Conservation (phyloP, 2,113 vertebrate genomes). For the Cyprinodon variegatus region DNA sequence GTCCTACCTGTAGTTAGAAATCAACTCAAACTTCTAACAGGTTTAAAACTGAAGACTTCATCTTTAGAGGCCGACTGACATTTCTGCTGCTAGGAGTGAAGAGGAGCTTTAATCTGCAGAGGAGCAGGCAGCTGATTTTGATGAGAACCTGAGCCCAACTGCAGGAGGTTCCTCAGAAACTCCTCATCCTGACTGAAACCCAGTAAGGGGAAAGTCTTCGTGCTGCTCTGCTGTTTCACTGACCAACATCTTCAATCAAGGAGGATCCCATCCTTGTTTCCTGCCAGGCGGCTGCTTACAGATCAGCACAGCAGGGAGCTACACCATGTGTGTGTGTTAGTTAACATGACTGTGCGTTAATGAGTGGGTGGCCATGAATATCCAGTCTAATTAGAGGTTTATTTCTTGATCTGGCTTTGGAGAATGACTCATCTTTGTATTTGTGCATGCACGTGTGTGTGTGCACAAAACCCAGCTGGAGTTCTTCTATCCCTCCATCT, state of each 20-base stretch:
- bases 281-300: conserved; percentile 9
- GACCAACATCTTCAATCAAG: not conserved
- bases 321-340: not conserved
- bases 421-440: conserved; percentile 27
- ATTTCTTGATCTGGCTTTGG: conserved; percentile 36
- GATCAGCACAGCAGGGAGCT: not conserved
- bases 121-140: no score
- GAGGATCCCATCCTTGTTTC: not conserved
- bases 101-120: no score
- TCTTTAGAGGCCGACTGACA: no score
- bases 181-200: not conserved
- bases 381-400: conserved; percentile 42
- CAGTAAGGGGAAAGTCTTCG: not conserved
- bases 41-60: no score
- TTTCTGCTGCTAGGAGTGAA: no score
- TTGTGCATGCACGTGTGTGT: conserved; percentile 14
- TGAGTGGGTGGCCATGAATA: conserved; percentile 22
- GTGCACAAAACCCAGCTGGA: conserved; percentile 12
- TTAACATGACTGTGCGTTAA: not conserved
- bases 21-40: no score
- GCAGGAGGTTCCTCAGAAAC: not conserved
- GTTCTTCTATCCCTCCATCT: conserved; percentile 23
- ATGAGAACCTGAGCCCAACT: not conserved
- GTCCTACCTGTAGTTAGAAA: no score
- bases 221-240: not conserved